These are phyloP conservation scores for Ciconia maguari DNA, from an alignment of 2,113 vertebrate species.

Conservation along the genomic window DNA sequence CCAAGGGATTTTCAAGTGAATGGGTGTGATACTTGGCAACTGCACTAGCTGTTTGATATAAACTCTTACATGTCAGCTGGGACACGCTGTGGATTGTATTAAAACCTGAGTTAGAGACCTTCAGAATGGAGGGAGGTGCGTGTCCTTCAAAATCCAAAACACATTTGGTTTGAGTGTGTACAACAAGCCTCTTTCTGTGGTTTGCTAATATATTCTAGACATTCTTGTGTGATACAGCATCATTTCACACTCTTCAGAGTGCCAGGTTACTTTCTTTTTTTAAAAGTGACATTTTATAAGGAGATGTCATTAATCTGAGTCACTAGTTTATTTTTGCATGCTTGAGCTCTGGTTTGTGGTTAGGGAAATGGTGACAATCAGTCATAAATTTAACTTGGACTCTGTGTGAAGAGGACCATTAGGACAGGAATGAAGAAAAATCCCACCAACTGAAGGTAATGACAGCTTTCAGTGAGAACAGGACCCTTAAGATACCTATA, in stretches of 20 bases:
- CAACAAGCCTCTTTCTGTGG: conserved; percentile 54
- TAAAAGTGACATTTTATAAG: conserved; percentile 45
- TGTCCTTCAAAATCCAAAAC: conserved; percentile 35
- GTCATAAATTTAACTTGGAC: conserved; percentile 50
- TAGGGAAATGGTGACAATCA: conserved; percentile 47
- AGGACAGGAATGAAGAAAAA: conserved; percentile 34
- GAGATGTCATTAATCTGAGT: conserved; percentile 52
- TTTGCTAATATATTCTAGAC: conserved; percentile 59
- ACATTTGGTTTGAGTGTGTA: conserved; percentile 21
- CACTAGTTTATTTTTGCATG: conserved; percentile 45
- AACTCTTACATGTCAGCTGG: not conserved
- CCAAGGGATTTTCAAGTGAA: not conserved
- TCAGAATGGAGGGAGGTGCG: not conserved
- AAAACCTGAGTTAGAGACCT: conserved; percentile 19
- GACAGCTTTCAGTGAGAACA: conserved; percentile 11
- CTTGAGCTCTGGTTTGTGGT: conserved; percentile 47
- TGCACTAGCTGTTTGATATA: not conserved
- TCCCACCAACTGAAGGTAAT: conserved; percentile 11
- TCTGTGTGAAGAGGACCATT: conserved; percentile 36
- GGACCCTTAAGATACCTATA: not conserved
- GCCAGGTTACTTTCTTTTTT: conserved; percentile 61
- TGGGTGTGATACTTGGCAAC: not conserved
- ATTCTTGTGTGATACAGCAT: conserved; percentile 56
- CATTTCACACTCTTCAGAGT: conserved; percentile 20
- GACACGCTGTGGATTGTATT: not conserved